Percentiles rank a stretch among this genome's conserved stretches.
Conservation (phyloP, 2,113 vertebrate genomes). For the Grammomys surdaster region DNA sequence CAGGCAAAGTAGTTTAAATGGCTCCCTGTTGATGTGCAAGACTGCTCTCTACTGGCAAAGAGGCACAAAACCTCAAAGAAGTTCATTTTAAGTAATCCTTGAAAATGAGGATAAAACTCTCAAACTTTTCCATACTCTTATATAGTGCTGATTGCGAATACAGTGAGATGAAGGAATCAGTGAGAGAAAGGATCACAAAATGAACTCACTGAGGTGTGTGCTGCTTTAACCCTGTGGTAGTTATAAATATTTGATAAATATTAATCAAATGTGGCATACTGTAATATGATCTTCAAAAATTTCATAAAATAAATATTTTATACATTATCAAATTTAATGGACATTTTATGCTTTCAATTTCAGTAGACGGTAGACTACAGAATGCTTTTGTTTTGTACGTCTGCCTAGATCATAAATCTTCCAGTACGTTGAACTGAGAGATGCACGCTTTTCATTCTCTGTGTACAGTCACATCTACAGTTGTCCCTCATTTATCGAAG, state of each 20-base stretch:
- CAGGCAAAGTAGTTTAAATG: slow-evolving; percentile 38
- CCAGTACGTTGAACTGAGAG: background rate
- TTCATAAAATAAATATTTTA: background rate
- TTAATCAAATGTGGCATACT: background rate
- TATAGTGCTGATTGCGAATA: background rate
- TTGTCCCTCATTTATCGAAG: background rate
- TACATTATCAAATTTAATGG: background rate
- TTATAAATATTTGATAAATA: slow-evolving; percentile 16
- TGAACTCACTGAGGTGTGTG: background rate
- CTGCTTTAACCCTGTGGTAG: slow-evolving; percentile 10
- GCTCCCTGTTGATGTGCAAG: slow-evolving; percentile 74
- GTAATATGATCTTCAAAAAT: background rate
- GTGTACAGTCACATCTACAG: background rate
- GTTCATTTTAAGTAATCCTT: background rate
- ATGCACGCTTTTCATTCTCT: background rate
- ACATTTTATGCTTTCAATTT: slow-evolving; percentile 29
- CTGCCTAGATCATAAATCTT: background rate
- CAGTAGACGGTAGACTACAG: background rate
- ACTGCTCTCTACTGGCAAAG: slow-evolving; percentile 89
- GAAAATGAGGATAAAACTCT: background rate
- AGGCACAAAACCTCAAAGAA: background rate
- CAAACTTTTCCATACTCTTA: background rate
- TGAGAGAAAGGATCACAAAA: background rate
- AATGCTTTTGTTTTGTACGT: background rate
- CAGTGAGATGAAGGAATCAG: background rate